Conservation (phyloP, 1,140 invertebrate species). For the Ceratina japonica region DNA sequence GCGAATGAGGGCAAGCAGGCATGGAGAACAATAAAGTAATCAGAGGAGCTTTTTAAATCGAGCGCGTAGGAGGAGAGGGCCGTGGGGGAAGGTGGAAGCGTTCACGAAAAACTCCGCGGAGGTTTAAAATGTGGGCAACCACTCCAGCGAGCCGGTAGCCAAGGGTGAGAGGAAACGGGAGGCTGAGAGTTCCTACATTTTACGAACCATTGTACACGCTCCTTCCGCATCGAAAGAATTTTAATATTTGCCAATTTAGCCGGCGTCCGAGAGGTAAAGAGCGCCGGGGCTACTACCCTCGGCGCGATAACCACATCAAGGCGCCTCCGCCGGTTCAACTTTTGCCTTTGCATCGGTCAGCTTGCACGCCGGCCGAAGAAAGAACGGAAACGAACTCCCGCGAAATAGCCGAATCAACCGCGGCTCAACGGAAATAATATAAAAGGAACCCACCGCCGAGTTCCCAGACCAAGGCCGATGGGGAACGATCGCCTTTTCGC, state of each 20-base stretch:
- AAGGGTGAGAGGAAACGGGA: slow-evolving; percentile 38
- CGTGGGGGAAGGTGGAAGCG: slow-evolving; percentile 25
- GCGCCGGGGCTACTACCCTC: slow-evolving; percentile 45
- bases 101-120: slow-evolving; percentile 57
- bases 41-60: slow-evolving; percentile 64
- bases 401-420: slow-evolving; percentile 51
- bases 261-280: slow-evolving; percentile 64
- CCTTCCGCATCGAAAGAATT: slow-evolving; percentile 70
- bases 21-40: slow-evolving; percentile 69
- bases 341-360: slow-evolving; percentile 66
- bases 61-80: slow-evolving; percentile 21
- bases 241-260: slow-evolving; percentile 71
- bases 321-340: slow-evolving; percentile 62
- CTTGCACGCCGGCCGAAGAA: slow-evolving; percentile 54
- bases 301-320: slow-evolving; percentile 67
- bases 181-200: slow-evolving; percentile 64
- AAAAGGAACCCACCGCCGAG: slow-evolving; percentile 16
- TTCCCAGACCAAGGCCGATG: not conserved
- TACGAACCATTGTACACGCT: slow-evolving; percentile 65
- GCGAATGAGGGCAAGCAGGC: slow-evolving; percentile 52
- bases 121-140: slow-evolving; percentile 64
- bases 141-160: slow-evolving; percentile 11
- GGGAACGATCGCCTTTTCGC: slow-evolving; percentile 36
- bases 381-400: slow-evolving; percentile 62
- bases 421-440: slow-evolving; percentile 34